phyloP scores from a whole-genome alignment of 1,140 invertebrate genomes.

The Zaprionus kolodkinae region DNA sequence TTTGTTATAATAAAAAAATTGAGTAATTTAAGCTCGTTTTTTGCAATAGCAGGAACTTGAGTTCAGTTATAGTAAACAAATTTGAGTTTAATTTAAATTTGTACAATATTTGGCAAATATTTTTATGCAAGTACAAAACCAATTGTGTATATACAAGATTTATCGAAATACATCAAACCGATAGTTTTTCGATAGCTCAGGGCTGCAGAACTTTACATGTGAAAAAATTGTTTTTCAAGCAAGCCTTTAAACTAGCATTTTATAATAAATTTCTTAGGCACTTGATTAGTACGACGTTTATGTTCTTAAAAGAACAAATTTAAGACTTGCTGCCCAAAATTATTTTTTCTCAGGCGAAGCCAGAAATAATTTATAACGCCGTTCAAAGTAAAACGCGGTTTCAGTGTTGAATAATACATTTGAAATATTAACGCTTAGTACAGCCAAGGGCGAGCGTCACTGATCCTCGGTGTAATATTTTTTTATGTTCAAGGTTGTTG shows the following conservation, averaged over 20 bases:
- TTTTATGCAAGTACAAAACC: slow-evolving; percentile 37
- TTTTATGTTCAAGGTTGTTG: slow-evolving; percentile 10
- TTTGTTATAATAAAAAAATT: neutral
- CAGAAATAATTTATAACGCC: slow-evolving; percentile 28
- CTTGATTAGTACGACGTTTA: neutral
- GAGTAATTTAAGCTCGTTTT: slow-evolving; percentile 26
- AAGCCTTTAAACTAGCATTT: neutral
- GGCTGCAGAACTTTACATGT: slow-evolving; percentile 1
- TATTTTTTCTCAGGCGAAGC: slow-evolving; percentile 6
- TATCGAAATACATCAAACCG: slow-evolving; percentile 15
- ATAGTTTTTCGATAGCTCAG: slow-evolving; percentile 15
- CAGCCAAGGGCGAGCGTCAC: slow-evolving; percentile 55
- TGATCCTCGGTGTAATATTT: slow-evolving; percentile 27
- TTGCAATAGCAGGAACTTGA: slow-evolving; percentile 30
- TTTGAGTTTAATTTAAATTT: slow-evolving; percentile 14
- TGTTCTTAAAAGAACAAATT: neutral
- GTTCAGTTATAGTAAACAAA: slow-evolving; percentile 7
- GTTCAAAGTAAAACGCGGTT: slow-evolving; percentile 26
- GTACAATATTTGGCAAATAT: slow-evolving; percentile 42
- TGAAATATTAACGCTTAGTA: slow-evolving; percentile 74
- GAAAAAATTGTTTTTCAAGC: neutral
- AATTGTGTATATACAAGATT: slow-evolving; percentile 51
- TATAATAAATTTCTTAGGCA: neutral
- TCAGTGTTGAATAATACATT: slow-evolving; percentile 70
- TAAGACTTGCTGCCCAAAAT: neutral